These are phyloP conservation scores for Xenopus borealis DNA, from an alignment of 2,113 vertebrate genomes.

Conservation along the genomic window DNA sequence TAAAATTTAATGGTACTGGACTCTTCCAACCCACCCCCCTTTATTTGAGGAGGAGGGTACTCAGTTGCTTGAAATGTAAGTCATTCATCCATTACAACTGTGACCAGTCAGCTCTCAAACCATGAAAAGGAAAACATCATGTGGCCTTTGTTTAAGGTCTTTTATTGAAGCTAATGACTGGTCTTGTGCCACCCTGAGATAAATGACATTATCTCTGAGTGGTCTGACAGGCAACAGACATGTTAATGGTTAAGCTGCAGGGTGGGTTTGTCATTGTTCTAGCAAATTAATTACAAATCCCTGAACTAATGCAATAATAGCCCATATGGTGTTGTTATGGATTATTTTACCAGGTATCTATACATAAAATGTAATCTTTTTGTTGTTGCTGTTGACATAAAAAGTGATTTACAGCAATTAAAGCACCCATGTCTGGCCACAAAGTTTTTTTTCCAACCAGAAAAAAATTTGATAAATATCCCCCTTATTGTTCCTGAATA, in stretches of 20 bases:
- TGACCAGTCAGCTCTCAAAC: constrained; percentile 46
- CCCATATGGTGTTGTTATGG: not conserved
- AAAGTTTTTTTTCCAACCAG: too few species aligned
- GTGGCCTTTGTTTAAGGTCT: constrained; percentile 76
- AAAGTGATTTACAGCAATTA: too few species aligned
- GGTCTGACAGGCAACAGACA: constrained; percentile 83
- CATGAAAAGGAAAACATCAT: constrained; percentile 66
- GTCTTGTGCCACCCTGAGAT: constrained; percentile 76
- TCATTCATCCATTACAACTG: constrained; percentile 41
- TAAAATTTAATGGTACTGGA: constrained; percentile 24
- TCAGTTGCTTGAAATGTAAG: constrained; percentile 27
- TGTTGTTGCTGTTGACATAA: too few species aligned
- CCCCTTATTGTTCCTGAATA: too few species aligned
- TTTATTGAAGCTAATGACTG: constrained; percentile 78
- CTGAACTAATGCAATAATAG: not conserved
- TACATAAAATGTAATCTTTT: too few species aligned
- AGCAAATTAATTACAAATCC: constrained; percentile 64
- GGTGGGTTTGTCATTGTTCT: constrained; percentile 68
- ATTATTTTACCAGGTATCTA: not conserved
- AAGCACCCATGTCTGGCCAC: too few species aligned
- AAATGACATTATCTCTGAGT: constrained; percentile 84
- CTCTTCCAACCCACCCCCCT: not conserved
- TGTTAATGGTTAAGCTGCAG: constrained; percentile 76
- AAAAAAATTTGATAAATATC: too few species aligned
- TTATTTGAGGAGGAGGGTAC: constrained; percentile 6